phyloP scores from a whole-genome alignment of 2,888 invertebrate genomes.

The Cataglyphis cursor region DNA sequence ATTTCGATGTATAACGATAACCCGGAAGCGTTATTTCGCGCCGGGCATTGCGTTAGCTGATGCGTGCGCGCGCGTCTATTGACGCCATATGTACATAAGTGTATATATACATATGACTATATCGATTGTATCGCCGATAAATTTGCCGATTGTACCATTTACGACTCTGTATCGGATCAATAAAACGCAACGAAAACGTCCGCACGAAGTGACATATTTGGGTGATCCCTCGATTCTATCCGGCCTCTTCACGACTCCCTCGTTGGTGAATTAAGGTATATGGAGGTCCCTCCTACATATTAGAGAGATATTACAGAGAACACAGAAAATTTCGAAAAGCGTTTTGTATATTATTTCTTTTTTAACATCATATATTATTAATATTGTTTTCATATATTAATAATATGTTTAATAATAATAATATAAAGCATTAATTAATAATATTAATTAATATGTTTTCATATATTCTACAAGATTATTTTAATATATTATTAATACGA shows the following conservation, averaged over 20 bases:
- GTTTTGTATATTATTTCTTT: neutral
- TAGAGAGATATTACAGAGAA: neutral
- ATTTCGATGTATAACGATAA: constrained; percentile 37
- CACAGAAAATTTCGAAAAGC: neutral
- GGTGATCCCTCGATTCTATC: constrained; percentile 9
- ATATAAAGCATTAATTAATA: no score
- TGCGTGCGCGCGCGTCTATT: constrained; percentile 19
- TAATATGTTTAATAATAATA: no score
- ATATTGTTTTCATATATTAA: neutral
- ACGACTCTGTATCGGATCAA: constrained; percentile 84
- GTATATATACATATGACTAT: constrained; percentile 79
- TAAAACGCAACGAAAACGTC: constrained; percentile 77
- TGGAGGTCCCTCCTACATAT: neutral
- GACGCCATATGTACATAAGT: constrained; percentile 81
- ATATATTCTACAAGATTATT: no score
- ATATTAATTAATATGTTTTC: no score
- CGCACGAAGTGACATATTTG: constrained; percentile 17
- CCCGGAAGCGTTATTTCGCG: constrained; percentile 39
- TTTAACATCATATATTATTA: neutral
- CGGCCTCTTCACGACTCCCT: neutral
- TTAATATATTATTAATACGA: neutral
- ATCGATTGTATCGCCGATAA: constrained; percentile 81
- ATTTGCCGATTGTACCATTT: constrained; percentile 84
- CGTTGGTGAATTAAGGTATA: neutral
- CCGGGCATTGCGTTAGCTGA: constrained; percentile 11